Evolutionary conservation across 35 echinoderm and acorn worm species (phyloP).

Genomic region (Nesometra sesokonis): DNA sequence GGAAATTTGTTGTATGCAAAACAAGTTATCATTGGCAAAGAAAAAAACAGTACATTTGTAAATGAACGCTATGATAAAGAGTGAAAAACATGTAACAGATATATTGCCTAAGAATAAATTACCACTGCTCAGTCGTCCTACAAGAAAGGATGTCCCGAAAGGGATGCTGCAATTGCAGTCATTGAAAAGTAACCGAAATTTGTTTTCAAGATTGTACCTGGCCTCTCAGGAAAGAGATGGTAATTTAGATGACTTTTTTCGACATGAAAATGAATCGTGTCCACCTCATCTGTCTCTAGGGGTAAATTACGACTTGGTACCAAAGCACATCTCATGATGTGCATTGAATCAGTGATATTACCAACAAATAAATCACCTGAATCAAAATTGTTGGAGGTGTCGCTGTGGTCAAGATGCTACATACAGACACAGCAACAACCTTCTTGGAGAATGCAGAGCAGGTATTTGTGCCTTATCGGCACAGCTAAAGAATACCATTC

Average conservation of each 20-base stretch:
- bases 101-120: slow-evolving; percentile 29
- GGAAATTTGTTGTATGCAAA: slow-evolving; percentile 26
- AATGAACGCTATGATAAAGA: slow-evolving; percentile 22
- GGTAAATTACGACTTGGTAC: neutral
- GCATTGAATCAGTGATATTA: no score
- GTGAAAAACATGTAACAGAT: slow-evolving; percentile 8
- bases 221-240: slow-evolving; percentile 29
- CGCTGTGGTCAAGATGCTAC: slow-evolving; percentile 41
- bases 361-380: neutral
- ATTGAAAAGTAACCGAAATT: slow-evolving; percentile 23
- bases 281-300: neutral
- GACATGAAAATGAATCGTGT: slow-evolving; percentile 19
- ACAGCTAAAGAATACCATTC: neutral
- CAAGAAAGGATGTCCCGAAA: neutral
- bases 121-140: slow-evolving; percentile 19
- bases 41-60: slow-evolving; percentile 18
- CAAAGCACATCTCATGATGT: slow-evolving; percentile 8
- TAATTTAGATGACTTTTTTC: slow-evolving; percentile 27
- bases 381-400: slow-evolving; percentile 31
- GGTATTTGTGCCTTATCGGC: slow-evolving; percentile 15
- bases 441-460: slow-evolving; percentile 8
- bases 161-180: neutral
- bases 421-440: slow-evolving; percentile 8
- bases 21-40: slow-evolving; percentile 8
- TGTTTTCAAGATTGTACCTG: slow-evolving; percentile 48